These are phyloP conservation scores for Neoaliturus tenellus DNA, from an alignment of 2,888 invertebrate genomes.

Conservation along the genomic window DNA sequence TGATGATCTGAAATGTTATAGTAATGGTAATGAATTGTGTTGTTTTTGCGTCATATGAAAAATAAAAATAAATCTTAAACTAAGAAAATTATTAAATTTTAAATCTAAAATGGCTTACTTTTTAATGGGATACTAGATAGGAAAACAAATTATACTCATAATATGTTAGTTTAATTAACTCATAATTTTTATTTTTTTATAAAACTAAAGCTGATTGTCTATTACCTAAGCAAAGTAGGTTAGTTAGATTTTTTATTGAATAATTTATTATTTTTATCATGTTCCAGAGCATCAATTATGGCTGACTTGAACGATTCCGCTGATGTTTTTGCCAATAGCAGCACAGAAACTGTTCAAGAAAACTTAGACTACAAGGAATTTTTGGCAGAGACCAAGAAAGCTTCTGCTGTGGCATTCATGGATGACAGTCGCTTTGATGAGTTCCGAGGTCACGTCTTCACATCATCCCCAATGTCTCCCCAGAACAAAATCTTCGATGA, in stretches of 20 bases:
- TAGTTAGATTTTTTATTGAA: not conserved
- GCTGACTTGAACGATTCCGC: conserved; percentile 63
- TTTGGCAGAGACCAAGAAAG: conserved; percentile 43
- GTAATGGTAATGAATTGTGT: too few relatives aligned
- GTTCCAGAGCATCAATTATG: conserved; percentile 22
- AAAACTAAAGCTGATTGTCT: too few relatives aligned
- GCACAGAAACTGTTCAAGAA: conserved; percentile 65
- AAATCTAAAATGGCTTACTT: too few relatives aligned
- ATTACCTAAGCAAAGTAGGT: not conserved
- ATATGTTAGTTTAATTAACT: too few relatives aligned
- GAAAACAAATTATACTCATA: too few relatives aligned
- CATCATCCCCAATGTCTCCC: conserved; percentile 51
- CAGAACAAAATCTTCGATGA: conserved; percentile 3
- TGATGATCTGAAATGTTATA: too few relatives aligned
- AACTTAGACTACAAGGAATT: conserved; percentile 59
- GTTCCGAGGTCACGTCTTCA: conserved; percentile 31
- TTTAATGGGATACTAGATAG: too few relatives aligned
- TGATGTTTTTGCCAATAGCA: conserved; percentile 67
- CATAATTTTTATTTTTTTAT: too few relatives aligned
- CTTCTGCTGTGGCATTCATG: conserved; percentile 8
- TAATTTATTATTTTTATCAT: not conserved
- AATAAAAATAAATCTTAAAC: too few relatives aligned
- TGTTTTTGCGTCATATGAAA: too few relatives aligned
- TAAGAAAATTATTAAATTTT: too few relatives aligned
- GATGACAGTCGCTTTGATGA: conserved; percentile 37